phyloP scores from a whole-genome alignment of 2,113 vertebrate species.

The Trachemys scripta region DNA sequence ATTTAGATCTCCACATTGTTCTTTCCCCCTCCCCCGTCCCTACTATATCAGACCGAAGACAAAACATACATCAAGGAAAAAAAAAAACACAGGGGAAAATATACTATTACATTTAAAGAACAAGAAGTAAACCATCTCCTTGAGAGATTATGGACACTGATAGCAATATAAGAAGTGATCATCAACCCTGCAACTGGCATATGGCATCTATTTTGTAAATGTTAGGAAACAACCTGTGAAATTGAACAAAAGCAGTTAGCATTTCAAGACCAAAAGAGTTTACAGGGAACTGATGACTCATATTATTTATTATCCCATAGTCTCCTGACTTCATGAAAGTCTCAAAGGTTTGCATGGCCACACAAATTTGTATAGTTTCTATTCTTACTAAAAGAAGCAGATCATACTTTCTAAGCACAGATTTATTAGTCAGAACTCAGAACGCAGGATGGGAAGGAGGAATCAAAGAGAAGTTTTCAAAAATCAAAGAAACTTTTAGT shows the following conservation, averaged over 20 bases:
- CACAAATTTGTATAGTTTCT: background rate
- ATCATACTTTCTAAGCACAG: background rate
- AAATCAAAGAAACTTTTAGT: background rate
- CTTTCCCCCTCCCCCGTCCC: too few relatives aligned
- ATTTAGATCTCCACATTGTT: slow-evolving; percentile 1
- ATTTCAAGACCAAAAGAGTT: slow-evolving; percentile 14
- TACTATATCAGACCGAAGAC: background rate
- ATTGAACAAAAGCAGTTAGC: slow-evolving; percentile 19
- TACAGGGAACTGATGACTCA: background rate
- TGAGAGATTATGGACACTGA: background rate
- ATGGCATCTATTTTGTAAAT: slow-evolving; percentile 22
- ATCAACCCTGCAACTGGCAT: background rate
- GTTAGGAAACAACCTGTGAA: background rate
- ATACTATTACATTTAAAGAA: slow-evolving; percentile 29
- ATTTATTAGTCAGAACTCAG: background rate
- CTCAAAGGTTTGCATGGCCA: background rate
- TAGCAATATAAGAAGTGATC: slow-evolving; percentile 18
- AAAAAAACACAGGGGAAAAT: slow-evolving; percentile 20
- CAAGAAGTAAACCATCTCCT: slow-evolving; percentile 26
- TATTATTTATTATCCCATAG: slow-evolving; percentile 23
- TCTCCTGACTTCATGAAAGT: background rate
- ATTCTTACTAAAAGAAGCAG: background rate
- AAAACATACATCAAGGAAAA: background rate
- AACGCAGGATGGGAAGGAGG: background rate
- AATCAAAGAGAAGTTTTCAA: background rate